phyloP scores from a whole-genome alignment of 2,797 vertebrate genomes.

The Otolemur crassicaudatus region DNA sequence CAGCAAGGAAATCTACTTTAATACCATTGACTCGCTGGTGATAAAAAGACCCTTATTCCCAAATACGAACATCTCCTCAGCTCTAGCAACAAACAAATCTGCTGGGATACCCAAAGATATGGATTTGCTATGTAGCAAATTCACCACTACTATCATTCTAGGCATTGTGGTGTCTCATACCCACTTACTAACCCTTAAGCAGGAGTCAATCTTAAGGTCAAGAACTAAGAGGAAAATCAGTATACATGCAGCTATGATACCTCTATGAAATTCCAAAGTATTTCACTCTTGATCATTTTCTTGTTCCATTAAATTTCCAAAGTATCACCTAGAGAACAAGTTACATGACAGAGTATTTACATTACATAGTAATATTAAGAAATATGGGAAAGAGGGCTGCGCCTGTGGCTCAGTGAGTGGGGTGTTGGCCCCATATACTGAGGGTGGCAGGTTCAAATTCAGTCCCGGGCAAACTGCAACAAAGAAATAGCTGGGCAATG shows the following conservation, averaged over 20 bases:
- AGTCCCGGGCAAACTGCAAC: too few relatives aligned
- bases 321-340: neutral
- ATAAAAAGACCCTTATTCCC: slow-evolving; percentile 15
- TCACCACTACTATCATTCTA: neutral
- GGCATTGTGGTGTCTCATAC: neutral
- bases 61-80: neutral
- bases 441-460: too few relatives aligned
- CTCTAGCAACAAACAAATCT: slow-evolving; percentile 55
- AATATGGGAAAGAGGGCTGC: neutral
- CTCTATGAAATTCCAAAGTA: neutral
- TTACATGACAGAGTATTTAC: neutral
- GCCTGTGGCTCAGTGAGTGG: too few relatives aligned
- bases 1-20: slow-evolving; percentile 48
- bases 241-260: neutral
- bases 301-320: slow-evolving; percentile 48
- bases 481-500: too few relatives aligned
- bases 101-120: neutral
- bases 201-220: neutral
- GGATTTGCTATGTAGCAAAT: neutral
- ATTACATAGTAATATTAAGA: slow-evolving; percentile 39
- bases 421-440: too few relatives aligned
- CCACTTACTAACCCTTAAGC: slow-evolving; percentile 17
- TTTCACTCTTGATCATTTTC: neutral
- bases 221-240: neutral
- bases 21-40: slow-evolving; percentile 5